These are phyloP conservation scores for Lochmaea crataegi DNA, from an alignment of 2,888 invertebrate species.

Conservation along the genomic window DNA sequence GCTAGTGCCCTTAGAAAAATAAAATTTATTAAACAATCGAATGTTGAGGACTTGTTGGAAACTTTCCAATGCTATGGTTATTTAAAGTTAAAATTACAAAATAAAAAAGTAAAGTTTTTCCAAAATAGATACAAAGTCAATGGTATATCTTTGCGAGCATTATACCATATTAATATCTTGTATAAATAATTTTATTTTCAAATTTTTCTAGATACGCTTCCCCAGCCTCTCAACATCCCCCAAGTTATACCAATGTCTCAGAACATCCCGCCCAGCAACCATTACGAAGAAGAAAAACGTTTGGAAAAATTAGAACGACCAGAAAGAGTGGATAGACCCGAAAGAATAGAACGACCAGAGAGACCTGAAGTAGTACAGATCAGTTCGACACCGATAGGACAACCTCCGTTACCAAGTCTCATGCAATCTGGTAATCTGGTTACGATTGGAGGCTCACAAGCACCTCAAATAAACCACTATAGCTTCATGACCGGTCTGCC, in stretches of 20 bases:
- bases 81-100: no score
- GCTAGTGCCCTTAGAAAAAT: no score
- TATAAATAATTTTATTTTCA: no score
- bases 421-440: constrained; percentile 72
- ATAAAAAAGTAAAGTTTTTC: no score
- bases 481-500: constrained; percentile 69
- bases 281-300: constrained; percentile 56
- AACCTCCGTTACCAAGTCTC: constrained; percentile 69
- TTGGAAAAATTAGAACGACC: constrained; percentile 58
- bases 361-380: constrained; percentile 61
- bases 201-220: constrained; percentile 29
- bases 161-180: no score
- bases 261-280: constrained; percentile 49
- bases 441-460: constrained; percentile 69
- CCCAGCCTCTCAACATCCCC: constrained; percentile 61
- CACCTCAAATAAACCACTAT: constrained; percentile 68
- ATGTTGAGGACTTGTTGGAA: no score
- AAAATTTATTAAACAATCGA: no score
- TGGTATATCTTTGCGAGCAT: no score
- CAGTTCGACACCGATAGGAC: constrained; percentile 64
- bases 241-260: constrained; percentile 59
- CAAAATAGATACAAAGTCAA: no score
- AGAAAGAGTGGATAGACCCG: constrained; percentile 55
- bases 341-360: constrained; percentile 59
- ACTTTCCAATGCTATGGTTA: no score